Evolutionary conservation across 2,797 vertebrate species (phyloP).

Genomic region (Anabacerthia variegaticeps): DNA sequence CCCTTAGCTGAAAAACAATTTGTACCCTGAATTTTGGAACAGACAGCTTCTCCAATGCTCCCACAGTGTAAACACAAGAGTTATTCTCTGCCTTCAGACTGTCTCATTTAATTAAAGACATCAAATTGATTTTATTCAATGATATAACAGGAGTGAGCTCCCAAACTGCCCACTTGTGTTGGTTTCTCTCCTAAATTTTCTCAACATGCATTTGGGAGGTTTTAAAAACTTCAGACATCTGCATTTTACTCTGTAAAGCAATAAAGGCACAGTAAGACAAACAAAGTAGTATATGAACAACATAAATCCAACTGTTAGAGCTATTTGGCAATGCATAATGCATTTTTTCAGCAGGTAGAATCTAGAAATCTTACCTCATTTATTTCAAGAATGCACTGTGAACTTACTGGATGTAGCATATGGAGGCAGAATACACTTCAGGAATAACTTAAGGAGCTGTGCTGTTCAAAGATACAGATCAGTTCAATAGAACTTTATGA

Average conservation of each 20-base stretch:
- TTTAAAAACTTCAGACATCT: not conserved
- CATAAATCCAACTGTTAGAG: not conserved
- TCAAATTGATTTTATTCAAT: not conserved
- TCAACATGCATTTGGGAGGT: not conserved
- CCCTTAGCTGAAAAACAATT: slow-evolving; percentile 14
- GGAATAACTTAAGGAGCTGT: not conserved
- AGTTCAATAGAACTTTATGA: not conserved
- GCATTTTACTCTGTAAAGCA: not conserved
- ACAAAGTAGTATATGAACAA: not conserved
- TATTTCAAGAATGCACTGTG: not conserved
- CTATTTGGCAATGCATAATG: not conserved
- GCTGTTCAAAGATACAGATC: not conserved
- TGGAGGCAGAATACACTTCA: not conserved
- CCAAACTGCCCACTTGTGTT: not conserved
- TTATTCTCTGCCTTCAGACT: not conserved
- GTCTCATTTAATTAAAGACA: not conserved
- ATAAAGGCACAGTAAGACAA: not conserved
- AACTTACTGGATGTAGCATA: not conserved
- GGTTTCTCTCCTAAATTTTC: not conserved
- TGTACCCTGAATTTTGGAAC: slow-evolving; percentile 22
- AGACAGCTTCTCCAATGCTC: not conserved
- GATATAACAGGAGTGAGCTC: not conserved
- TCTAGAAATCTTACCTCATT: not conserved
- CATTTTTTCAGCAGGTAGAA: not conserved
- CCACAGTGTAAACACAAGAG: not conserved